Evolutionary conservation across 2,888 invertebrate species (phyloP).

Genomic region (Eristalinus sepulchralis): DNA sequence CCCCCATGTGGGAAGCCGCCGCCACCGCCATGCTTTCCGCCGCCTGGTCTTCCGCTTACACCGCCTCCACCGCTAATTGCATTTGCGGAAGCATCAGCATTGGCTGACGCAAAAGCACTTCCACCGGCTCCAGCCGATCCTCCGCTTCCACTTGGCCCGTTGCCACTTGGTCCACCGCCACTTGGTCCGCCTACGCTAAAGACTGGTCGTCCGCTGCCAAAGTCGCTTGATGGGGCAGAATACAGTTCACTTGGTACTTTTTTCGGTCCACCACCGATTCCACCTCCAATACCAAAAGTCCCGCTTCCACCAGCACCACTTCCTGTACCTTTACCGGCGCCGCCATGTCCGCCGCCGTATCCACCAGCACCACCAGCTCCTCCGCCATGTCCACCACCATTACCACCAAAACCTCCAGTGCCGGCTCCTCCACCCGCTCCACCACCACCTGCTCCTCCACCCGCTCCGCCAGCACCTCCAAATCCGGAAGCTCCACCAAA

Average conservation of each 20-base stretch:
- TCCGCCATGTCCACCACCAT: constrained; percentile 80
- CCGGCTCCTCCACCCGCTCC: constrained; percentile 73
- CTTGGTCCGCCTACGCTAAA: constrained; percentile 16
- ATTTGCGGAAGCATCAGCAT: constrained; percentile 48
- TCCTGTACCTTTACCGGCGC: constrained; percentile 82
- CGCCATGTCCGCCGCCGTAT: too few relatives aligned
- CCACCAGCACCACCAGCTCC: constrained; percentile 86
- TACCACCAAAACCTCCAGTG: constrained; percentile 80
- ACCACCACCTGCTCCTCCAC: constrained; percentile 51
- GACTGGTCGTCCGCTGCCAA: background rate
- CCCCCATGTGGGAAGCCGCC: constrained; percentile 51
- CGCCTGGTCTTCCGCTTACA: constrained; percentile 24
- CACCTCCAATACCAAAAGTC: background rate
- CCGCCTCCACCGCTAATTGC: constrained; percentile 25
- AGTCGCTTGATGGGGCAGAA: background rate
- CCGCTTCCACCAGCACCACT: constrained; percentile 11
- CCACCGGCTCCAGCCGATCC: constrained; percentile 13
- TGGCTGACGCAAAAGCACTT: constrained; percentile 27
- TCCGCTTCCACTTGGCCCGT: background rate
- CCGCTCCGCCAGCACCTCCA: constrained; percentile 28
- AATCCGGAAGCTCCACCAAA: constrained; percentile 37
- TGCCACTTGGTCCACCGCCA: background rate
- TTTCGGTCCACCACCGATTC: background rate
- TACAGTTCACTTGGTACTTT: background rate
- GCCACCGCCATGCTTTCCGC: constrained; percentile 46